A percentile compares a stretch with the other conserved stretches of the same genome.
These are phyloP conservation scores for Tricholaema leucomelas DNA, from an alignment of 2,113 vertebrate species.

Conservation along the genomic window DNA sequence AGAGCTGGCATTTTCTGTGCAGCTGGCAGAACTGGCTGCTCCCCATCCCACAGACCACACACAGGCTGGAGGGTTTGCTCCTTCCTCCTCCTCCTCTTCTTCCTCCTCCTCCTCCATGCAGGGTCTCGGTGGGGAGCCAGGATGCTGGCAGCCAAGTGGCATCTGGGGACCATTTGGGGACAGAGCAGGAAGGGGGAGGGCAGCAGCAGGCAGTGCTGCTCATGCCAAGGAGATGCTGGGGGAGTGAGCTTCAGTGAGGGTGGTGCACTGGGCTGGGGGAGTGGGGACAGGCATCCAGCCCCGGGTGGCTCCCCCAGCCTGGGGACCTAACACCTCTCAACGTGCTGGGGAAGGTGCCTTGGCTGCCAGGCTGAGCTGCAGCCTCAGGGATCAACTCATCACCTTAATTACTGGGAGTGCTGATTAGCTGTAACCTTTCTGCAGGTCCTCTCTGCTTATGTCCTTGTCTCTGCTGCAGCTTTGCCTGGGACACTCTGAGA, in stretches of 20 bases:
- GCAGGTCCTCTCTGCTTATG: accelerated
- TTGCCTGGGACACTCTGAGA: neutral
- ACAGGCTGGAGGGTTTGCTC: accelerated
- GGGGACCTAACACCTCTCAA: neutral
- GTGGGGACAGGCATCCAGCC: neutral
- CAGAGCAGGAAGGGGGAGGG: neutral
- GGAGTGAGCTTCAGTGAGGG: neutral
- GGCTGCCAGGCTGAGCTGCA: neutral
- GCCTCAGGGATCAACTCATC: conserved; percentile 17
- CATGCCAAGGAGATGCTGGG: neutral
- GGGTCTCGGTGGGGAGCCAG: neutral
- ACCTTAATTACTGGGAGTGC: neutral
- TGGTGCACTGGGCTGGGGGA: accelerated
- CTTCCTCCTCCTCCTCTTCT: neutral
- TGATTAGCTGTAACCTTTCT: neutral
- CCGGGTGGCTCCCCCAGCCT: accelerated
- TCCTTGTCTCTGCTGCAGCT: neutral
- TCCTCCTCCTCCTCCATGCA: neutral
- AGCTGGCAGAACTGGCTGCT: neutral
- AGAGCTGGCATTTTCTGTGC: accelerated
- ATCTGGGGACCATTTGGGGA: neutral
- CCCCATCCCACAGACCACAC: neutral
- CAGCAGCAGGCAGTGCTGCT: neutral
- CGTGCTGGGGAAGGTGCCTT: neutral
- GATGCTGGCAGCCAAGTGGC: neutral